These are phyloP conservation scores for Epizoanthus illoricatus DNA, from an alignment of 92 coral and sea anemone genomes.

Conservation along the genomic window DNA sequence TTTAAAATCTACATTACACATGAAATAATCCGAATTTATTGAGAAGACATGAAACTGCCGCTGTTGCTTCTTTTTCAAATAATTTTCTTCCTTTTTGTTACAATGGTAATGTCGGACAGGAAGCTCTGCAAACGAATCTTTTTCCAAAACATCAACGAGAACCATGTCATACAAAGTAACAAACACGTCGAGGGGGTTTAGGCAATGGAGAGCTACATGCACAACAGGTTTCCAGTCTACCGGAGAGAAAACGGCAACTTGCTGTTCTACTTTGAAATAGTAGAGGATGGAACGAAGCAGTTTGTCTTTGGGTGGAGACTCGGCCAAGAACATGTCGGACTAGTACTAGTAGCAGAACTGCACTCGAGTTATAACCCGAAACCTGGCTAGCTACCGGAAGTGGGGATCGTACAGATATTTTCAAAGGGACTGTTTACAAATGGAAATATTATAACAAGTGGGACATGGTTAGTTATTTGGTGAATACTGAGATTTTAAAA, in stretches of 20 bases:
- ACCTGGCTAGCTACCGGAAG: conserved; percentile 47
- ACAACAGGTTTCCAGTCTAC: conserved; percentile 64
- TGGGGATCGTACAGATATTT: conserved; percentile 47
- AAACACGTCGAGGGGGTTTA: conserved; percentile 64
- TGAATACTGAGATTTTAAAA: conserved; percentile 44
- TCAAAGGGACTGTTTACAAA: conserved; percentile 42
- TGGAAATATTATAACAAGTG: conserved; percentile 53
- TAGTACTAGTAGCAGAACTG: conserved; percentile 28
- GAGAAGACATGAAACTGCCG: too few relatives aligned
- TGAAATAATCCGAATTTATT: too few relatives aligned
- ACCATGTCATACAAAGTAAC: conserved; percentile 49
- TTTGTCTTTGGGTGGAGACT: conserved; percentile 35
- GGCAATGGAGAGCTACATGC: conserved; percentile 29
- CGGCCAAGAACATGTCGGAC: conserved; percentile 36
- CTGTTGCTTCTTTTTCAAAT: not conserved
- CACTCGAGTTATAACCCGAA: conserved; percentile 24
- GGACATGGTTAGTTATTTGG: not conserved
- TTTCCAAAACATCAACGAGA: conserved; percentile 56
- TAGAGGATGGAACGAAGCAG: not conserved
- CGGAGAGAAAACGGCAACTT: conserved; percentile 43
- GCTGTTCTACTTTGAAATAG: conserved; percentile 26
- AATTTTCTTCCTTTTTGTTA: not conserved
- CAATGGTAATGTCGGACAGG: conserved; percentile 24
- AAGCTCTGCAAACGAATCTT: conserved; percentile 58
- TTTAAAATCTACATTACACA: too few relatives aligned